Evolutionary conservation across 1,140 invertebrate species (phyloP), one percentile per base, ranked within the genome.

Genomic region (Coenobita brevimanus): DNA sequence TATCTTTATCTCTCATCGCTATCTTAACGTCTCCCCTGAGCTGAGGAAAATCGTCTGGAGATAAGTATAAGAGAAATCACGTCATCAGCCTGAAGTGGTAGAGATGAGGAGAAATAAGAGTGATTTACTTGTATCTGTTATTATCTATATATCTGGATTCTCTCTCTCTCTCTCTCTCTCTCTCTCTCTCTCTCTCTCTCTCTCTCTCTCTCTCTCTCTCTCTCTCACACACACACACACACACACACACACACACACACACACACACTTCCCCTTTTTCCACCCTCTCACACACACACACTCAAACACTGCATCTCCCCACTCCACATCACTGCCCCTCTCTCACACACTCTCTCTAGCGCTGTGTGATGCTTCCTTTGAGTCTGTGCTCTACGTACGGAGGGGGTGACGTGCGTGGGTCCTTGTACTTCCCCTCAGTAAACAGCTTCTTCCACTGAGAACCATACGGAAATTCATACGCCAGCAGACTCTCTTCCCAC

Each of bases 401-500:
- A 0, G 71, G 76, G 21, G 85, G 76, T 13, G 43, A 17, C 3
- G 8, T 64, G 8, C 80, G 33, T 0, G 62, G 90, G 50, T 90
- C 87, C 0, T 36, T 17, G 82, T 82, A 91, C 27, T n/a, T 87
- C 8, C 93, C 93, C 10, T 92, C 91, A 3, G 84, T 82, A 89
- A 93, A 92, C 93, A 96, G 94, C 13, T 93, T 92, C 91, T 95
- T 93, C 97, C 97, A 98, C 91, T 95, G 94, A 24, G 91, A 93
- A 15, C 97, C 97, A 86, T 93, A 91, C 0, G 97, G 97, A 92
- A 96, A 98, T 84, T 94, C 93, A 92, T 95, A 97, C 67, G 95
- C 94, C 33, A 93, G 91, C 21, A 97, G 91, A 3, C 95, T 94
- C 41, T 94, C 93, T 1, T 94, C 93, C 89, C 95, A 95, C 89